Conservation (phyloP, 1,140 invertebrate genomes). For the Cherax destructor region DNA sequence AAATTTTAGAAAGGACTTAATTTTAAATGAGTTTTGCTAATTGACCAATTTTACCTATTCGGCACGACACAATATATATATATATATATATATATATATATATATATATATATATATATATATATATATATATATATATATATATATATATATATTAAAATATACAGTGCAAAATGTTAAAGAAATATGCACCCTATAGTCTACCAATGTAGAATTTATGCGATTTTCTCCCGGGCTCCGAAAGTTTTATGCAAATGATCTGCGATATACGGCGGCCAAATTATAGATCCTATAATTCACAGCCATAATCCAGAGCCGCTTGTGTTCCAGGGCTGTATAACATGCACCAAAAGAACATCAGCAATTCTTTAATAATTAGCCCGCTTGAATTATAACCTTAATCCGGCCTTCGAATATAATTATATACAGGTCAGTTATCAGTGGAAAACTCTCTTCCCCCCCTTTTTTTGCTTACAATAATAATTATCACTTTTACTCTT, state of each 20-base stretch:
- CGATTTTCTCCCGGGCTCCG: background rate
- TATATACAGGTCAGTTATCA: no score
- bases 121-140: constrained; percentile 18
- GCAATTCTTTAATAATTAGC: background rate
- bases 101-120: constrained; percentile 33
- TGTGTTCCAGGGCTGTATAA: background rate
- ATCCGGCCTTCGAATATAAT: no score
- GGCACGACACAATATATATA: no score
- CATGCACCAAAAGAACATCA: background rate
- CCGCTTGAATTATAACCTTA: no score
- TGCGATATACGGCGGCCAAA: background rate
- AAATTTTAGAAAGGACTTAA: no score
- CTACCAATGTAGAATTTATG: background rate
- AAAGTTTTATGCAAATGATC: background rate
- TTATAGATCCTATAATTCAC: constrained; percentile 4
- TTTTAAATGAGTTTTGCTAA: no score
- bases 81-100: constrained; percentile 33
- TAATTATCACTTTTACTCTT: no score
- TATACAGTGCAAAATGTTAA: background rate
- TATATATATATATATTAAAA: background rate
- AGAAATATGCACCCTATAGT: background rate
- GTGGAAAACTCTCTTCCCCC: no score
- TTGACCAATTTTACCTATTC: no score
- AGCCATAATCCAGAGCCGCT: background rate
- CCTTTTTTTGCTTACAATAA: no score